phyloP scores from a whole-genome alignment of 53 echinoderm and acorn worm species.

The Echinometra lucunter region DNA sequence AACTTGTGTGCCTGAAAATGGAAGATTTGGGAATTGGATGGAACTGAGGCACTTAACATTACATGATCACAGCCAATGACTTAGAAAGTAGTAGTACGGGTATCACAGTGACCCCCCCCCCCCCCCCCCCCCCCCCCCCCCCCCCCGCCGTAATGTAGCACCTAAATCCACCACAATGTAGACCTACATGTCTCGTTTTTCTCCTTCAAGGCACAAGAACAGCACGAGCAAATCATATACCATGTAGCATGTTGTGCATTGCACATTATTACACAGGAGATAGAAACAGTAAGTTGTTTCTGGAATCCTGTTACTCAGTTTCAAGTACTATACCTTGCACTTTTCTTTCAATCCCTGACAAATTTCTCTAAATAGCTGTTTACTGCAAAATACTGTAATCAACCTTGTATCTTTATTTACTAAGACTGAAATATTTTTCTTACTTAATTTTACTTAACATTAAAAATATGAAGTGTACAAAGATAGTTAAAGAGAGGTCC shows the following conservation, averaged over 20 bases:
- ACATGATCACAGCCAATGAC: background rate
- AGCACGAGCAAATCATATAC: too few relatives aligned
- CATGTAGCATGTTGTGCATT: too few relatives aligned
- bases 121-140: background rate
- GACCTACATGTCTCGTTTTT: too few relatives aligned
- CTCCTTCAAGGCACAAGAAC: too few relatives aligned
- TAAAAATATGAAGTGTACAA: background rate
- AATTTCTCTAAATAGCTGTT: background rate
- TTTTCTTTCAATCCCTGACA: background rate
- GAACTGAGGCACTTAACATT: background rate
- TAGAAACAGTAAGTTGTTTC: too few relatives aligned
- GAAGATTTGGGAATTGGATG: background rate
- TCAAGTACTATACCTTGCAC: background rate
- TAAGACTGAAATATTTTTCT: background rate
- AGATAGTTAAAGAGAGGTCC: background rate
- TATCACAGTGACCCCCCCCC: background rate
- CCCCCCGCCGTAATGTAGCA: background rate
- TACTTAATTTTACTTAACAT: background rate
- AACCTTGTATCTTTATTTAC: background rate
- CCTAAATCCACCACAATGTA: background rate
- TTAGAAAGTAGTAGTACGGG: background rate
- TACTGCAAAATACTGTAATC: background rate
- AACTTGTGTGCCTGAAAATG: background rate
- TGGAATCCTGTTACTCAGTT: too few relatives aligned
- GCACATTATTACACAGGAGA: too few relatives aligned